A percentile compares a stretch with the other conserved stretches of the same genome.
phyloP scores from a whole-genome alignment of 2,797 vertebrate species.

The Meriones psammophilus region DNA sequence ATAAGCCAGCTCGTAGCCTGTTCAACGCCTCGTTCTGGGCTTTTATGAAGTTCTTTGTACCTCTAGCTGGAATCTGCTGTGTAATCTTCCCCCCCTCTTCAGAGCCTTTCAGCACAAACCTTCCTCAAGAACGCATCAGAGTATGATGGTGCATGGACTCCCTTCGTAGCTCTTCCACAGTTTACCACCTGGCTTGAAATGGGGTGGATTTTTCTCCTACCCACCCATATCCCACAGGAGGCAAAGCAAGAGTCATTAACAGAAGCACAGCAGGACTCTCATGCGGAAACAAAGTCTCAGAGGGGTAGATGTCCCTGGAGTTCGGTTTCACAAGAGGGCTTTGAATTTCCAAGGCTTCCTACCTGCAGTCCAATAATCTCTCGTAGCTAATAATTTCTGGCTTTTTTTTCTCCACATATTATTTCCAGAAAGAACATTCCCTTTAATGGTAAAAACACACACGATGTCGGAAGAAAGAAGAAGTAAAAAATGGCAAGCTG shows the following conservation, averaged over 20 bases:
- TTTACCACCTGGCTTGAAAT: neutral
- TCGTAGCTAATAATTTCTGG: slow-evolving; percentile 39
- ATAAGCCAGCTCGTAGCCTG: neutral
- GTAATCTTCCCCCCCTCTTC: neutral
- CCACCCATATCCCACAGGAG: neutral
- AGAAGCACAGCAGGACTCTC: neutral
- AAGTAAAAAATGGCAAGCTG: slow-evolving; percentile 50
- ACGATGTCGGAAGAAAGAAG: neutral
- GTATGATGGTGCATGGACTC: neutral
- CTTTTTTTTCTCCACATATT: slow-evolving; percentile 47
- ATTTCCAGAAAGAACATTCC: slow-evolving; percentile 71
- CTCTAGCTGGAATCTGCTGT: slow-evolving; percentile 7
- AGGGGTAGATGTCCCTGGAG: neutral
- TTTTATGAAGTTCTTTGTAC: slow-evolving; percentile 34
- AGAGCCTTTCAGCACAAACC: neutral
- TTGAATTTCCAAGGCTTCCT: slow-evolving; percentile 50
- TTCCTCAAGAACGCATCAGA: slow-evolving; percentile 51
- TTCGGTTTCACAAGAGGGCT: neutral
- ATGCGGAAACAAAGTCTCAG: neutral
- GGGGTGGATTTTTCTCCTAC: neutral
- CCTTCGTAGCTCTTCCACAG: neutral
- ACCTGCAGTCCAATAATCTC: neutral
- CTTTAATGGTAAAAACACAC: slow-evolving; percentile 34
- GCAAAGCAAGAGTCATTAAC: slow-evolving; percentile 1
- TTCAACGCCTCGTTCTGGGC: neutral